Conservation (phyloP, 2,797 vertebrate species). For the Scleropages formosus region DNA sequence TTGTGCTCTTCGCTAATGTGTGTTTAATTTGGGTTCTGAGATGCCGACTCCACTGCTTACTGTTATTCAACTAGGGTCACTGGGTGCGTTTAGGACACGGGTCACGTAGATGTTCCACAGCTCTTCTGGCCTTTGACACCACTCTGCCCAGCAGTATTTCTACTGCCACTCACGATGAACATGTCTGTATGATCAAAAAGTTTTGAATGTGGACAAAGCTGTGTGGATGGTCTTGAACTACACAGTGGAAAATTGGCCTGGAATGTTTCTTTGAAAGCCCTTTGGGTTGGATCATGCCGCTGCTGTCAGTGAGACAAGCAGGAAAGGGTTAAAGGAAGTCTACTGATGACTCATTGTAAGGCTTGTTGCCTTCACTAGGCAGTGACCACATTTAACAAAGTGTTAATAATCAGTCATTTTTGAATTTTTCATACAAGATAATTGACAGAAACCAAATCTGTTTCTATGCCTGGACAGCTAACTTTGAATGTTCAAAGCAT, state of each 20-base stretch:
- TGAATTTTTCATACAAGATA: too few species aligned
- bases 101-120: not conserved
- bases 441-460: too few species aligned
- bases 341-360: not conserved
- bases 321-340: conserved; percentile 34
- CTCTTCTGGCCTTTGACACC: too few species aligned
- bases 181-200: not conserved
- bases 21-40: not conserved
- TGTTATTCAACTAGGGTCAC: too few species aligned
- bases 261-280: not conserved
- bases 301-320: not conserved
- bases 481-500: too few species aligned
- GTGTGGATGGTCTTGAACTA: not conserved
- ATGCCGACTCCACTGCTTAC: too few species aligned
- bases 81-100: too few species aligned
- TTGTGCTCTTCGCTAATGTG: not conserved
- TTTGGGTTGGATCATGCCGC: conserved; percentile 3
- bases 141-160: not conserved
- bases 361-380: too few species aligned
- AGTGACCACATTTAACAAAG: too few species aligned
- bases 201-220: not conserved
- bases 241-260: not conserved
- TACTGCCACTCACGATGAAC: not conserved
- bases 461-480: too few species aligned
- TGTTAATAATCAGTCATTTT: too few species aligned